Conservation (phyloP, 2,888 invertebrate species). For the Sympetrum striolatum region DNA sequence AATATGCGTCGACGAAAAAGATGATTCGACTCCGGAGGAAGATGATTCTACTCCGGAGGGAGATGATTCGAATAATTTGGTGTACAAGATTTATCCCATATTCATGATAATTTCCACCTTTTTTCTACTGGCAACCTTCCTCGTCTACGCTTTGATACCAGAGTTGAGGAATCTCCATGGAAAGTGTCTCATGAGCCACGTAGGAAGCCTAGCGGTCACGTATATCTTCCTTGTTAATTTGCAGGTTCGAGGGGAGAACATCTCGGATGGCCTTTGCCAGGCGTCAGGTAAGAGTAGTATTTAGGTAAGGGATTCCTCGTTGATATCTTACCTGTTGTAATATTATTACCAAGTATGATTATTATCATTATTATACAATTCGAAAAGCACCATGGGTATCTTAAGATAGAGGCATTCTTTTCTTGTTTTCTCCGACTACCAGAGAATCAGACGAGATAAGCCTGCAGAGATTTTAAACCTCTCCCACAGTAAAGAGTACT, state of each 20-base stretch:
- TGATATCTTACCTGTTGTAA: too few relatives aligned
- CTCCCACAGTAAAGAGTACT: too few relatives aligned
- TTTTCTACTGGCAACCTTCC: not conserved
- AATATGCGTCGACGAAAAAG: not conserved
- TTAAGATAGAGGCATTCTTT: too few relatives aligned
- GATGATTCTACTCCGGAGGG: not conserved
- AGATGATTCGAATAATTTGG: not conserved
- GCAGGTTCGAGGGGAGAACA: not conserved
- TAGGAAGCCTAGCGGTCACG: conserved; percentile 48
- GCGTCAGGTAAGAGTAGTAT: not conserved
- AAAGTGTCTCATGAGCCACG: conserved; percentile 20
- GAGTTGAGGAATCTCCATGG: not conserved
- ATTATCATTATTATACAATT: too few relatives aligned
- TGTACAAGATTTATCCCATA: not conserved
- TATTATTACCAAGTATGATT: too few relatives aligned
- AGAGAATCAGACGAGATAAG: too few relatives aligned
- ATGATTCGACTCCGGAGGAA: too few relatives aligned
- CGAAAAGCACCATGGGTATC: too few relatives aligned
- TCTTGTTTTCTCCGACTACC: too few relatives aligned
- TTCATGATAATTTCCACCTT: not conserved
- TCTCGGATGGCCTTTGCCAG: not conserved
- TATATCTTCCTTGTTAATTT: conserved; percentile 48
- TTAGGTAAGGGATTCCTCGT: too few relatives aligned
- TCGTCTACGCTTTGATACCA: conserved; percentile 17
- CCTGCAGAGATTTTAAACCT: too few relatives aligned